Evolutionary conservation across 2,888 invertebrate species (phyloP).

Genomic region (Disparrhopalites patrizii): DNA sequence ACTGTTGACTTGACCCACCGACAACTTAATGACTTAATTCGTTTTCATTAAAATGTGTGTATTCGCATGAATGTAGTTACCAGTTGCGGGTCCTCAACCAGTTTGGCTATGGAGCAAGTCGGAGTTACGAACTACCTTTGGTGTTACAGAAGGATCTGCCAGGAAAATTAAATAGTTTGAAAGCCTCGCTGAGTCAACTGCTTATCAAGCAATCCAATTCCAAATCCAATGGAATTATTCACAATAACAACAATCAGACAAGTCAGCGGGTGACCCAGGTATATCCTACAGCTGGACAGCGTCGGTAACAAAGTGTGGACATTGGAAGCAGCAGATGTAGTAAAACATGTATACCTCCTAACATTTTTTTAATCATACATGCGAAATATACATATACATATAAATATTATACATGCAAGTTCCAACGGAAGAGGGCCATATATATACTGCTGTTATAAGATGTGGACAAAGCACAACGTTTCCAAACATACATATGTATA

Average conservation of each 20-base stretch:
- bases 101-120: constrained; percentile 35
- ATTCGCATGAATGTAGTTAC: constrained; percentile 27
- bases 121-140: constrained; percentile 37
- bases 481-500: no score
- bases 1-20: constrained; percentile 38
- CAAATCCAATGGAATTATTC: neutral
- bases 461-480: no score
- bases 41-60: neutral
- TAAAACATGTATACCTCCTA: neutral
- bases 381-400: no score
- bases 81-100: constrained; percentile 37
- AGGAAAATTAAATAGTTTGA: neutral
- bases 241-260: neutral
- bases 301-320: neutral
- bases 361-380: neutral
- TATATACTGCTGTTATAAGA: no score
- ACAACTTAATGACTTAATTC: neutral
- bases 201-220: neutral
- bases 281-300: neutral
- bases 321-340: no score
- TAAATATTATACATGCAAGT: neutral
- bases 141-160: neutral
- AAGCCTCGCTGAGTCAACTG: neutral
- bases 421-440: no score
- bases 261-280: no score